phyloP scores from a whole-genome alignment of 2,797 vertebrate genomes.

The Oreochromis mossambicus region DNA sequence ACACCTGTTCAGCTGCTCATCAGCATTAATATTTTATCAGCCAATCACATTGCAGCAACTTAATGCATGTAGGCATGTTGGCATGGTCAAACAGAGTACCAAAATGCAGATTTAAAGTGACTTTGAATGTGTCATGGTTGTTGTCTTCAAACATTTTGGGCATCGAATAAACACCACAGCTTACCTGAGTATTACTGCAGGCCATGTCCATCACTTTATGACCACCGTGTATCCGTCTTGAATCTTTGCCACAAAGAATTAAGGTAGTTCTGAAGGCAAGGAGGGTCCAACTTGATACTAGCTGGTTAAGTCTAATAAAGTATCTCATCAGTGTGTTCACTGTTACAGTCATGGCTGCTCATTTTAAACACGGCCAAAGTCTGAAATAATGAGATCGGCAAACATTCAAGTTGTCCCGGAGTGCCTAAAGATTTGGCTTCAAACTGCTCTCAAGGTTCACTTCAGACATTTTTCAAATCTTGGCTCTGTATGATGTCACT shows the following conservation, averaged over 20 bases:
- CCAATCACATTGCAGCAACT: neutral
- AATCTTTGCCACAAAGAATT: neutral
- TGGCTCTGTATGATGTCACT: accelerated
- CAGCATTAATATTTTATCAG: neutral
- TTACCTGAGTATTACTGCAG: neutral
- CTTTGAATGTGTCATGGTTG: accelerated
- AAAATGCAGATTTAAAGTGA: accelerated
- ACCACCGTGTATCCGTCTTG: accelerated
- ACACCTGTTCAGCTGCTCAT: neutral
- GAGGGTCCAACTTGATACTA: neutral
- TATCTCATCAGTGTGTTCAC: neutral
- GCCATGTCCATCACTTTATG: neutral
- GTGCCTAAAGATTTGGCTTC: neutral
- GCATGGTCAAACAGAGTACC: neutral
- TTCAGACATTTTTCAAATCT: neutral
- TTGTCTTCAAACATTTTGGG: neutral
- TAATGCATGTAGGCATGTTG: accelerated
- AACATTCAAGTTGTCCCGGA: accelerated
- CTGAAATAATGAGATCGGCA: neutral
- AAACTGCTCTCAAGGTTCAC: neutral
- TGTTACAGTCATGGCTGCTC: accelerated
- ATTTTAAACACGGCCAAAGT: accelerated
- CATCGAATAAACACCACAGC: neutral
- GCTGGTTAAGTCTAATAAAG: neutral
- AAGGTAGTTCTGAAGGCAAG: accelerated